Percentiles rank a stretch among this genome's conserved stretches.
phyloP scores from a whole-genome alignment of 2,888 invertebrate species.

The Marronus borbonicus region DNA sequence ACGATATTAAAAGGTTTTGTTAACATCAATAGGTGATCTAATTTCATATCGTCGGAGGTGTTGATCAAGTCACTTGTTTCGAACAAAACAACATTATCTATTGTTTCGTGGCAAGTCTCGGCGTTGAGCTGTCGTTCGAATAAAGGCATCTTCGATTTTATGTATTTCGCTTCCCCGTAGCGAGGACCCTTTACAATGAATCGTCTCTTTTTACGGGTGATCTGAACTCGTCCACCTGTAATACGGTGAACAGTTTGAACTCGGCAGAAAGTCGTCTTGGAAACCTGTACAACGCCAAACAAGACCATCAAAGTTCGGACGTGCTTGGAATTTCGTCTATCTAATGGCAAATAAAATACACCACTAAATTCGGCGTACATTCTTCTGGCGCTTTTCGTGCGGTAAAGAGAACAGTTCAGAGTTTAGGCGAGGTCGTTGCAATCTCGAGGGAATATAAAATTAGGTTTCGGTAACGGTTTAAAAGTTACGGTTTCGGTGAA shows the following conservation, averaged over 20 bases:
- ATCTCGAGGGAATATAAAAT: slow-evolving; percentile 42
- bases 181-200: slow-evolving; percentile 30
- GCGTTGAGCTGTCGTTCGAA: not conserved
- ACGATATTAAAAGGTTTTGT: not conserved
- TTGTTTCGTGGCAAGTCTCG: not conserved
- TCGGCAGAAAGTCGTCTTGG: slow-evolving; percentile 54
- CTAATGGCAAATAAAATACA: slow-evolving; percentile 57
- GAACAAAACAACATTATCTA: slow-evolving; percentile 7
- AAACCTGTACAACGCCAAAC: slow-evolving; percentile 57
- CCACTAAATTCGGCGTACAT: slow-evolving; percentile 52
- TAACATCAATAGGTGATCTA: slow-evolving; percentile 6
- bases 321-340: slow-evolving; percentile 57
- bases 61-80: slow-evolving; percentile 21
- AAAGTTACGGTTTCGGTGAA: slow-evolving; percentile 38
- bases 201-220: slow-evolving; percentile 54
- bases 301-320: slow-evolving; percentile 57
- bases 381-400: slow-evolving; percentile 30
- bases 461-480: slow-evolving; percentile 38
- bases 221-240: slow-evolving; percentile 56
- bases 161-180: slow-evolving; percentile 30
- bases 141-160: slow-evolving; percentile 23
- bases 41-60: not conserved
- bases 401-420: slow-evolving; percentile 35
- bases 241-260: slow-evolving; percentile 55
- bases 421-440: slow-evolving; percentile 38